These are phyloP conservation scores for Globicephala melas DNA, from an alignment of 2,113 vertebrate species.

Conservation along the genomic window DNA sequence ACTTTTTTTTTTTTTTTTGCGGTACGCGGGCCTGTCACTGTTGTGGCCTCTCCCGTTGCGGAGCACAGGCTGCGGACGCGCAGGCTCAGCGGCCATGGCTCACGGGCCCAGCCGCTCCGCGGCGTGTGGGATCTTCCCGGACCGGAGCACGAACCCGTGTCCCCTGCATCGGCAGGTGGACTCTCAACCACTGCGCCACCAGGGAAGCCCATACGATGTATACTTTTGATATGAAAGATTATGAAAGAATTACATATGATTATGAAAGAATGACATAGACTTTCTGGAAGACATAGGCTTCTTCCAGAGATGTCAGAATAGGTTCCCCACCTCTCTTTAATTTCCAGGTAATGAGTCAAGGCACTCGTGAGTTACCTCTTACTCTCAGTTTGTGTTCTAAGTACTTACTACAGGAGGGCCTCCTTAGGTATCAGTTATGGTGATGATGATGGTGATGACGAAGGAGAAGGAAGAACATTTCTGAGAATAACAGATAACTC, in stretches of 20 bases:
- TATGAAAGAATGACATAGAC: neutral
- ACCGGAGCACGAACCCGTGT: too few relatives aligned
- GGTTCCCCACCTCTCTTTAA: too few relatives aligned
- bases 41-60: too few relatives aligned
- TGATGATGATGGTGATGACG: neutral
- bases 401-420: neutral
- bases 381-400: neutral
- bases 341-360: neutral
- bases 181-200: too few relatives aligned
- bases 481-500: neutral
- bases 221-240: neutral
- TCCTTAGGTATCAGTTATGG: neutral
- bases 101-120: too few relatives aligned
- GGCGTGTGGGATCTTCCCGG: too few relatives aligned
- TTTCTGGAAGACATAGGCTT: neutral
- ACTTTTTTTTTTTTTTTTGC: neutral
- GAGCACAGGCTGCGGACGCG: too few relatives aligned
- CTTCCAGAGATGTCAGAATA: neutral
- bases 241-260: neutral
- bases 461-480: neutral
- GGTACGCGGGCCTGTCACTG: too few relatives aligned
- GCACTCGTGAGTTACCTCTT: neutral
- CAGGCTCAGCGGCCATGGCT: too few relatives aligned
- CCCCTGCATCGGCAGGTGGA: too few relatives aligned
- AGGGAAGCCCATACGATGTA: neutral